These are phyloP conservation scores for Noturus placidus DNA, from an alignment of 2,113 vertebrate species.

Conservation along the genomic window DNA sequence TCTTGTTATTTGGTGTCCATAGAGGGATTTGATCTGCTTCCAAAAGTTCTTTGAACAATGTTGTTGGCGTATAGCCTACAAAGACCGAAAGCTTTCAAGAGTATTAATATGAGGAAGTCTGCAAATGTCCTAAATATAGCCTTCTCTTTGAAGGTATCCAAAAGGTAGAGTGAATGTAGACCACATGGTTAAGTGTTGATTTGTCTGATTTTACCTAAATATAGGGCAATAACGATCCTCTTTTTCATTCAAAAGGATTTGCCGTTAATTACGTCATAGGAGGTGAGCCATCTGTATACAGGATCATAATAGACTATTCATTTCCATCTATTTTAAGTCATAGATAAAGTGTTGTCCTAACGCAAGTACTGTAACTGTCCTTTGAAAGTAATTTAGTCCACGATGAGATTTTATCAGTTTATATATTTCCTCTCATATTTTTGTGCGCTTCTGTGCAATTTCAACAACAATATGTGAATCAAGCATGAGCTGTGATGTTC, in stretches of 20 bases:
- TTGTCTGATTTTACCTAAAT: neutral
- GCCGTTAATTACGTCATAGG: slow-evolving; percentile 3
- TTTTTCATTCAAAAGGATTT: neutral
- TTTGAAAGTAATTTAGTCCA: neutral
- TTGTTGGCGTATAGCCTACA: neutral
- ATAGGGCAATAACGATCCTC: neutral
- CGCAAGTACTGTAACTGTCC: neutral
- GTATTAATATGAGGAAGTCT: neutral
- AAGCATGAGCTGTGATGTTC: slow-evolving; percentile 29
- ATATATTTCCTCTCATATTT: neutral
- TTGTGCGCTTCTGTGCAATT: neutral
- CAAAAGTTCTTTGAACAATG: neutral
- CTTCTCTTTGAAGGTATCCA: neutral
- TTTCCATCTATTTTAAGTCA: slow-evolving; percentile 1
- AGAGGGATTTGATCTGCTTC: neutral
- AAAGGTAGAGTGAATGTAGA: neutral
- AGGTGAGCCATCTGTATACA: neutral
- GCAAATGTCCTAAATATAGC: neutral
- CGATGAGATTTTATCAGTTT: neutral
- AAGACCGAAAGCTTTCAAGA: neutral
- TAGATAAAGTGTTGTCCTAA: neutral
- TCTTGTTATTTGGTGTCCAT: neutral
- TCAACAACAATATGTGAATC: neutral
- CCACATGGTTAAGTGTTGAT: neutral
- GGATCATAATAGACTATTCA: neutral